Base-by-base conservation (phyloP, 2,113 vertebrate genomes). In the Cyprinus carpio region DNA sequence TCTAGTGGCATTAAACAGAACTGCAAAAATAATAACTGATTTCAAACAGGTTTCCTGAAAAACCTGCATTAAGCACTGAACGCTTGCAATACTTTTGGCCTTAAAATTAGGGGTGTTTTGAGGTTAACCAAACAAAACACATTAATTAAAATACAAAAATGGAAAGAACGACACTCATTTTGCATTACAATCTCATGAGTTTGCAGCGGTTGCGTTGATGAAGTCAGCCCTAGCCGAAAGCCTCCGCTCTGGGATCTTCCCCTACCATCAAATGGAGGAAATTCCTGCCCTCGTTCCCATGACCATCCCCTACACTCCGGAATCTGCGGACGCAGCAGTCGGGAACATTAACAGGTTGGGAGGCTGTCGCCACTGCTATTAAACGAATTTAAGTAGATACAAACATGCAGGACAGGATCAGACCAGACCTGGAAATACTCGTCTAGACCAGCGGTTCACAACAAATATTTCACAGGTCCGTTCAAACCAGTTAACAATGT, bases 341-440 rank as follows among this genome's bases (percentile, higher is more conserved):
- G 6, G 67, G 54, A 84, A 82, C 77, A 83, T 86, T 74, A 86
- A 72, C 86, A 11, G 79, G 10, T 54, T 43, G 71, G 88, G 86
- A 88, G 85, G 27, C 87, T 54, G 89, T 85, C 86, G 85, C 86
- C 87, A 72, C 25, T 5, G 34, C 85, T 89, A 87, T 88, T 87
- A 90, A 88, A 49, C 23, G 46, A 82, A 81, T 81, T 84, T 62
- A 76, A 31, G 69, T 23, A 49, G 64, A 43, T 75, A 6, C 69
- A 80, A 77, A 75, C 8, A 29, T 12, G 25, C 29, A 40, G 76
- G 46, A 62, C 12, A 3, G 85, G 77, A 76, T 51, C 8, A 75
- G 25, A 20, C 43, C 43, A 20, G 37, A 72, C 4, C 10, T 40
- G 75, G 49, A 76, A 11, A 31, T 12, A 25, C 54, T 25, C 13